Percentiles rank a stretch among this genome's conserved stretches.
Evolutionary conservation across 1,140 invertebrate species (phyloP).

Genomic region (Drosophila asahinai): DNA sequence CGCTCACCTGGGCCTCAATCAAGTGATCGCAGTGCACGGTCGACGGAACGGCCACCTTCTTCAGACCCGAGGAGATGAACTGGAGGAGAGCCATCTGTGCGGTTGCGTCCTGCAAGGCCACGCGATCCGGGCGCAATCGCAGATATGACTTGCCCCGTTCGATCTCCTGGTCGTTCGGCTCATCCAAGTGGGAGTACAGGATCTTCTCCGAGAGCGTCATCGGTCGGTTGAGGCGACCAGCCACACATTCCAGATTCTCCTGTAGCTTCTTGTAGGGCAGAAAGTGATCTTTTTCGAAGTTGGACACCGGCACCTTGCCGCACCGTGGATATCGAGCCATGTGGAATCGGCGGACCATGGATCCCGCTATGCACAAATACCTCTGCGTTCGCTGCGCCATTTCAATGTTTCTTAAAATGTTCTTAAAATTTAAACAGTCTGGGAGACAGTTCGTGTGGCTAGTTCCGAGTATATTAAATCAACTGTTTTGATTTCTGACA

Average conservation of each 20-base stretch:
- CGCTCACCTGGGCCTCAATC: constrained; percentile 98
- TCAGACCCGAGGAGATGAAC: constrained; percentile 98
- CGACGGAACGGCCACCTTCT: constrained; percentile 97
- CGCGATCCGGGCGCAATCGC: constrained; percentile 96
- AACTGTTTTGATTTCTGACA: constrained; percentile 10
- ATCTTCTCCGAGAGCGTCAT: constrained; percentile 99
- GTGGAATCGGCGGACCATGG: constrained; percentile 24
- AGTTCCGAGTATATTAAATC: not conserved
- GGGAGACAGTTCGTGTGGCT: not conserved
- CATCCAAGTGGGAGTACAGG: constrained; percentile 98
- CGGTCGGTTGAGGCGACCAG: constrained; percentile 94
- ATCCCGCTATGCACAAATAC: constrained; percentile 19
- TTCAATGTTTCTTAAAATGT: not conserved
- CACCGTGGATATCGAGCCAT: not conserved
- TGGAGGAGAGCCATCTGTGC: constrained; percentile 99
- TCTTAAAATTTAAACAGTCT: not conserved
- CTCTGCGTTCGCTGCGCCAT: constrained; percentile 18
- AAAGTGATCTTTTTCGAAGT: constrained; percentile 92
- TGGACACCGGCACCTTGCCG: constrained; percentile 93
- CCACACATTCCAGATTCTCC: constrained; percentile 92
- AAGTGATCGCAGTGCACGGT: constrained; percentile 99
- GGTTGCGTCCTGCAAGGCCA: constrained; percentile 99
- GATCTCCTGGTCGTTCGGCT: constrained; percentile 93
- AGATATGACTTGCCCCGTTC: constrained; percentile 96
- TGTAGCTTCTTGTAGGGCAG: constrained; percentile 95